A percentile compares a stretch with the other conserved stretches of the same genome.
Evolutionary conservation across 2,113 vertebrate genomes (phyloP).

Genomic region (Xiphophorus hellerii): DNA sequence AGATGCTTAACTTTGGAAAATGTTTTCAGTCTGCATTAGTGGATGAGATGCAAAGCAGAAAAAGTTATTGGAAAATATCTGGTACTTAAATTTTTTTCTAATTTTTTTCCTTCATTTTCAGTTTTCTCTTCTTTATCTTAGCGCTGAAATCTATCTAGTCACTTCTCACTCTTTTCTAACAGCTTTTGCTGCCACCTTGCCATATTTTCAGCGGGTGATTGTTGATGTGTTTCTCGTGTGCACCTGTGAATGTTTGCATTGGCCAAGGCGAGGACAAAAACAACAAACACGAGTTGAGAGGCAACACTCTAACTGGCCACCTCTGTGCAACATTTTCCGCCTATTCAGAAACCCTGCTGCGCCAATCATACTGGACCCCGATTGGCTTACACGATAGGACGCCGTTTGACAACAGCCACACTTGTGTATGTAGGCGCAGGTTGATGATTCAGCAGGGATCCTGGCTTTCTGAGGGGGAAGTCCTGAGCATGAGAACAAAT

Average conservation of each 20-base stretch:
- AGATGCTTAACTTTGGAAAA: not conserved
- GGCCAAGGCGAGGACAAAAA: conserved; percentile 19
- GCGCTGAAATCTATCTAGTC: not conserved
- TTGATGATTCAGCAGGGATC: conserved; percentile 55
- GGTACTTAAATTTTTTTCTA: not conserved
- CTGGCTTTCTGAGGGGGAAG: conserved; percentile 20
- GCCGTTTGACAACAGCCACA: conserved; percentile 10
- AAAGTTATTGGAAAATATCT: not conserved
- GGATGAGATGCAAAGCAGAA: not conserved
- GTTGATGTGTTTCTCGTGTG: not conserved
- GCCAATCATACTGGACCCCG: conserved; percentile 43
- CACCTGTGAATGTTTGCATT: conserved; percentile 40
- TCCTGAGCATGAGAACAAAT: conserved; percentile 42
- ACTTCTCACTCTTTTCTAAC: not conserved
- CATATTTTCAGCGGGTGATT: conserved; percentile 9
- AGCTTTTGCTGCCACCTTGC: not conserved
- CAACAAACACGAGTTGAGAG: conserved; percentile 23
- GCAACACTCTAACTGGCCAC: conserved; percentile 11
- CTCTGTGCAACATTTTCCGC: conserved; percentile 14
- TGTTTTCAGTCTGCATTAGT: not conserved
- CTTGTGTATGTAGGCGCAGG: not conserved
- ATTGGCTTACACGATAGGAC: conserved; percentile 48
- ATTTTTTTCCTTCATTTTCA: too few relatives aligned
- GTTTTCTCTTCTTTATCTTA: not conserved
- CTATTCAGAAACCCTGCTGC: conserved; percentile 45